Evolutionary conservation across 1,140 invertebrate species (phyloP).

Genomic region (Oryzaephilus surinamensis): DNA sequence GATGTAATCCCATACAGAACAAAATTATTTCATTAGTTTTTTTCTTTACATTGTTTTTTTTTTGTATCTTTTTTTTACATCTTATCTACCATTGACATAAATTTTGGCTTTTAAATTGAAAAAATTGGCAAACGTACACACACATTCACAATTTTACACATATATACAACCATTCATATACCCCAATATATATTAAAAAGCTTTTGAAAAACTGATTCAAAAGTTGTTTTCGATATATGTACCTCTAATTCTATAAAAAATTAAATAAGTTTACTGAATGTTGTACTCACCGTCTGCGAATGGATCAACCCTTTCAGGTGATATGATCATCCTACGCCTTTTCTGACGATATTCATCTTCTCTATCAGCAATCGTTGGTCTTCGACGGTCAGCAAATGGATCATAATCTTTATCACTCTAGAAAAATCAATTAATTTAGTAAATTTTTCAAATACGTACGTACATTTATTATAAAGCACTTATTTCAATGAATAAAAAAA

Average conservation of each 20-base stretch:
- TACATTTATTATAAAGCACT: no score
- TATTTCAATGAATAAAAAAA: slow-evolving; percentile 6
- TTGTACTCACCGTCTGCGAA: slow-evolving; percentile 87
- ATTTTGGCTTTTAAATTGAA: slow-evolving; percentile 2
- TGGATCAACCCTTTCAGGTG: slow-evolving; percentile 90
- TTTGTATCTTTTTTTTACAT: slow-evolving; percentile 11
- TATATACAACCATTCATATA: slow-evolving; percentile 28
- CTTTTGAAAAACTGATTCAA: slow-evolving; percentile 6
- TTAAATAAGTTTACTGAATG: neutral
- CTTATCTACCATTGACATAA: no score
- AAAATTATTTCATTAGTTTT: slow-evolving; percentile 32
- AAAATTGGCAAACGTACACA: slow-evolving; percentile 6
- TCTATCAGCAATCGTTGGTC: slow-evolving; percentile 84
- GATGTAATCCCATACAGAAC: slow-evolving; percentile 26
- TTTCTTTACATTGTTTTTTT: slow-evolving; percentile 18
- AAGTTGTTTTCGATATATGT: neutral
- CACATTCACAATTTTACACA: slow-evolving; percentile 14
- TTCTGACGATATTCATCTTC: slow-evolving; percentile 94
- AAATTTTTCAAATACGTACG: no score
- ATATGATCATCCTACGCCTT: slow-evolving; percentile 81
- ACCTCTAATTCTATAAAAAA: neutral
- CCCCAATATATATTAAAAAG: slow-evolving; percentile 23
- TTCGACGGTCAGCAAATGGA: slow-evolving; percentile 87
- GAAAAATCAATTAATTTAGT: slow-evolving; percentile 18
- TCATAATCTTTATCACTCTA: slow-evolving; percentile 90